Base-by-base conservation (phyloP, 2,113 vertebrate species). In the Psettodes erumei region DNA sequence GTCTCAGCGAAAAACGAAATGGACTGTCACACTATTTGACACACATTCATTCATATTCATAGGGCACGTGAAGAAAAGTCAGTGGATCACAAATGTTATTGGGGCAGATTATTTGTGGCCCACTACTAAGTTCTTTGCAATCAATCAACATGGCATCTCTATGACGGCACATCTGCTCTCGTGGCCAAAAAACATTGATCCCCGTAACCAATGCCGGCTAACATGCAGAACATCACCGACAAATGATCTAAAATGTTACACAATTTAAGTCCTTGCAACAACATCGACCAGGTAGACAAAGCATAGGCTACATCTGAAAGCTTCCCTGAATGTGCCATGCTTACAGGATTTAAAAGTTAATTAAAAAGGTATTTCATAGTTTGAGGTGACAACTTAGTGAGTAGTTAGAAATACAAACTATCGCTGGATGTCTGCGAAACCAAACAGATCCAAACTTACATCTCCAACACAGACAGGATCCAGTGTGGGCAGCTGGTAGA, bases 381-480 rank as follows among this genome's bases (percentile, higher is more conserved):
- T 23, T 32, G 4, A 35, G n/a, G n/a, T n/a, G n/a, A n/a, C n/a
- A n/a, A n/a, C n/a, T n/a, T n/a, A n/a, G n/a, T n/a, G n/a, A n/a
- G n/a, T n/a, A n/a, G n/a, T n/a, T n/a, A n/a, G n/a, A n/a, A n/a
- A n/a, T n/a, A n/a, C 8, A 23, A 11, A 15, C 10, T 23, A 4
- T 3, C 11, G 62, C 27, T 27, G 13, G 25, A 74, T 54, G 23
- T 50, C 27, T 35, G 27, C 27, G 38, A 59, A 74, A 11, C 16
- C 37, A 21, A 50, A 27, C 5, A 33, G 27, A 64, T 58, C 18
- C 23, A 68, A 65, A 96, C 98, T 96, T 94, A 99, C 98, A 91
- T 99, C 98, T 85, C 98, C 98, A 75, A 99, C 98, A 69, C 98
- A 99, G 73, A 99, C 96, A 6, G 98, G 98, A 90, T 99, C 98